Base-by-base conservation (phyloP, 2,113 vertebrate genomes). In the Hydrochoerus hydrochaeris region DNA sequence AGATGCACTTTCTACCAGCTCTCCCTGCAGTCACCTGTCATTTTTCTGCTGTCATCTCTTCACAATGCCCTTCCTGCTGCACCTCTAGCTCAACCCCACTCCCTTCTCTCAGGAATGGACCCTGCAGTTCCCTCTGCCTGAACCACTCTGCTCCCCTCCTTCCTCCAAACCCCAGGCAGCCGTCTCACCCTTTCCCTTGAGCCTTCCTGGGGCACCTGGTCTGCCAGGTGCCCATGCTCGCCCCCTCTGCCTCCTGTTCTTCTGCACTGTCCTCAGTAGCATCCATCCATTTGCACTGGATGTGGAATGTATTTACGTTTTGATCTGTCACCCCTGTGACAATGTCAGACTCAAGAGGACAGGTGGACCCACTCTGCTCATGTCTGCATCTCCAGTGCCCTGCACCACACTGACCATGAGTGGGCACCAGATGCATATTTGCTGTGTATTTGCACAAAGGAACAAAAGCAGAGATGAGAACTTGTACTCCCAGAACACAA, bases 211-310 rank as follows among this genome's bases (percentile, higher is more conserved):
- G 14, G 12, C 7, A 0, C 57, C 14, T 16, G 46, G 30, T 24
- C 32, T 46, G 2, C 22, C 10, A 63, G 28, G 49, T 7, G 46
- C 22, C 11, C 63, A 22, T 10, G 1, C 9, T 0, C 0, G 0
- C 11, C 49, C 4, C 17, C 60, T 16, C 60, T 12, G 1, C 10
- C 12, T 16, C 28, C 77, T 78, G 44, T 11, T 44, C 73, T 46
- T 49, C 20, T 8, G 32, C 38, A 12, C 26, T 24, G 19, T 2
- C 0, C 1, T 57, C 63, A 11, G 10, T 1, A 46, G n/a, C 13
- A 13, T 35, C 30, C 11, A 17, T 35, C 22, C 6, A 19, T 7
- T 41, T 75, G 73, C 41, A 44, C 11, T 46, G 73, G 41, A 46
- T 24, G 13, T 28, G 73, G 41, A 75, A 41, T 12, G 71, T 11